phyloP scores from a whole-genome alignment of 2,888 invertebrate genomes.

The Morinoia aosen region DNA sequence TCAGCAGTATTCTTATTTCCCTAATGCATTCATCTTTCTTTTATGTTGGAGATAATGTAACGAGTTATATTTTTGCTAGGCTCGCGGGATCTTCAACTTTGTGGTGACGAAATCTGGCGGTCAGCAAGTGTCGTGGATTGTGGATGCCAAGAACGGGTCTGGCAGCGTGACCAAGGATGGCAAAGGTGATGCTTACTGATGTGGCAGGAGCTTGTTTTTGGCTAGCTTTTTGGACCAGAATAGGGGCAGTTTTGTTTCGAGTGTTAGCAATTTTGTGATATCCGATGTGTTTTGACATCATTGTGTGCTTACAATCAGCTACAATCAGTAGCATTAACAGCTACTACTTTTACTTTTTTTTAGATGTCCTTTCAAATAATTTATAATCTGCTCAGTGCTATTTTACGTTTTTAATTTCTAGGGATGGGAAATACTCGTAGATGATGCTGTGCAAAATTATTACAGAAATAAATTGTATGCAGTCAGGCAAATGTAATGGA shows the following conservation, averaged over 20 bases:
- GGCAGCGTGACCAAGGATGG: conserved; percentile 72
- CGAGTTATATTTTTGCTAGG: conserved; percentile 35
- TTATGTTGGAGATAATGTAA: neutral
- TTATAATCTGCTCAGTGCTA: too few relatives aligned
- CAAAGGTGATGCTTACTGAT: conserved; percentile 72
- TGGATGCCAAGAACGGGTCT: conserved; percentile 83
- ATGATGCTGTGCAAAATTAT: too few relatives aligned
- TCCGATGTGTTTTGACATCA: too few relatives aligned
- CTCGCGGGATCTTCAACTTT: conserved; percentile 89
- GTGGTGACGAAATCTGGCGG: conserved; percentile 85
- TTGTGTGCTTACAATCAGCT: too few relatives aligned
- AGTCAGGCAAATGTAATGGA: too few relatives aligned
- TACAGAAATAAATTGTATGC: too few relatives aligned
- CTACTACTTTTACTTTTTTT: too few relatives aligned
- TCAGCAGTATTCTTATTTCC: neutral
- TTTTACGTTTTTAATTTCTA: too few relatives aligned
- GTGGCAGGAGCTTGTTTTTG: neutral
- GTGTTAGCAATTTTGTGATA: too few relatives aligned
- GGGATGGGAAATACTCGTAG: too few relatives aligned
- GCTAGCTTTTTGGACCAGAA: neutral
- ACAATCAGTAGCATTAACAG: too few relatives aligned
- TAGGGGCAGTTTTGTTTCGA: conserved; percentile 68
- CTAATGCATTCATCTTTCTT: neutral
- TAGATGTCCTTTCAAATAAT: too few relatives aligned
- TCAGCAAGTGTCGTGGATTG: conserved; percentile 89